These are phyloP conservation scores for Ophraella communa DNA, from an alignment of 2,888 invertebrate genomes.

Conservation along the genomic window DNA sequence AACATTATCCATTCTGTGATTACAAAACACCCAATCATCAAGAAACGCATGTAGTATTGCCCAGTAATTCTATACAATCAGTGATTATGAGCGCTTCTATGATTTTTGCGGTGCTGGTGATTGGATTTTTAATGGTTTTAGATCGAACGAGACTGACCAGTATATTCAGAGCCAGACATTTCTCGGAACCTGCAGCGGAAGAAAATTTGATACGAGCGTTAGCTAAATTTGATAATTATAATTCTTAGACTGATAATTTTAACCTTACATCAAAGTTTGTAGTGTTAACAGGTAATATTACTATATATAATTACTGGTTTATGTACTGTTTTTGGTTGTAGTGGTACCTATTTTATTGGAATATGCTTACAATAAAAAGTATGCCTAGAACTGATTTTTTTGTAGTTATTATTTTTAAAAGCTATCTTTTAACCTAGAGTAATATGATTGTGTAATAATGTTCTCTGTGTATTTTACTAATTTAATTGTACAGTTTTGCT, in stretches of 20 bases:
- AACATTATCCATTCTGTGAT: slow-evolving; percentile 40
- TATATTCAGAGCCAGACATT: slow-evolving; percentile 43
- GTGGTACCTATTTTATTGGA: no score
- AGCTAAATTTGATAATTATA: slow-evolving; percentile 27
- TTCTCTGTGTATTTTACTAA: no score
- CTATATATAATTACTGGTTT: no score
- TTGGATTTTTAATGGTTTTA: slow-evolving; percentile 46
- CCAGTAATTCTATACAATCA: slow-evolving; percentile 40
- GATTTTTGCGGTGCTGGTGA: slow-evolving; percentile 45
- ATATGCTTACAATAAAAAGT: no score
- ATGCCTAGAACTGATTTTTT: no score
- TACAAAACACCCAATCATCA: slow-evolving; percentile 28
- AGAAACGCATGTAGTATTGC: slow-evolving; percentile 38
- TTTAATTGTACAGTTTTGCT: no score
- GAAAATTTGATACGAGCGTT: slow-evolving; percentile 28
- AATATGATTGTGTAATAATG: no score
- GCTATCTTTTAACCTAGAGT: no score
- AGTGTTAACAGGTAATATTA: no score
- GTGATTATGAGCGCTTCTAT: slow-evolving; percentile 44
- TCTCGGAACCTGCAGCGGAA: slow-evolving; percentile 17
- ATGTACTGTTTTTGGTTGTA: no score
- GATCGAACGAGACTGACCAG: slow-evolving; percentile 45
- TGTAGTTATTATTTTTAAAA: no score
- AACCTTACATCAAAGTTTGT: no score
- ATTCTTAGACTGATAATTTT: neutral